Evolutionary conservation across 2,113 vertebrate species (phyloP), one percentile per base, ranked within the genome.

Genomic region (Hippocampus barbouri): DNA sequence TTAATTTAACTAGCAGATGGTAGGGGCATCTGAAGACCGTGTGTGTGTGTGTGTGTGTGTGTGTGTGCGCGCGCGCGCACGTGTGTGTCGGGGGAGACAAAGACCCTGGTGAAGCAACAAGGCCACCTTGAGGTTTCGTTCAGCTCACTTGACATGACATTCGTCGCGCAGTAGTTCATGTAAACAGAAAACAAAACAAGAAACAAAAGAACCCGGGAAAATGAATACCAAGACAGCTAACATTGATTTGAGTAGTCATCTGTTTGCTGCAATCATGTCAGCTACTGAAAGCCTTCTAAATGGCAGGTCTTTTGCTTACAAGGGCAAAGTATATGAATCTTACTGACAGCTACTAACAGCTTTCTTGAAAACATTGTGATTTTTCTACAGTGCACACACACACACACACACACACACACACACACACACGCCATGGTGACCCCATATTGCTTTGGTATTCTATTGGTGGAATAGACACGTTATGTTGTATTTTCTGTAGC

Each of bases 1-100:
- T 93, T 93, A 91, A 92, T 92, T 93, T 92, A 92, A 87, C 83
- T 82, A 92, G 84, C 92, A 93, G 91, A 92, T 91, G 90, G 92
- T 83, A 79, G 79, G 79, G 85, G 83, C 81, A 87, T 89, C 77
- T 86, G 85, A 83, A 66, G 56, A 47, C 47, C 16, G 40, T 41
- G n/a, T 20, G 43, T 66, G 43, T 15, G 63, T 16, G 21, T 65
- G 20, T 23, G 21, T 38, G 60, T 21, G 61, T 40, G 34, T 63
- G 61, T 10, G 60, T 63, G 61, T 4, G 61, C n/a, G 34, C 15
- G 57, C 2, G 27, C 27, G 27, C 27, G 27, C 27, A 27, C 27
- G 60, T 62, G 34, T 21, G 43, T 10, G 14, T 43, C 20, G 59
- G 51, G 77, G 78, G 18, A 74, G 79, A 70, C 85, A 80, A 75